Evolutionary conservation across 2,888 invertebrate genomes (phyloP), one percentile per base, ranked within the genome.

Genomic region (Clunio marinus): DNA sequence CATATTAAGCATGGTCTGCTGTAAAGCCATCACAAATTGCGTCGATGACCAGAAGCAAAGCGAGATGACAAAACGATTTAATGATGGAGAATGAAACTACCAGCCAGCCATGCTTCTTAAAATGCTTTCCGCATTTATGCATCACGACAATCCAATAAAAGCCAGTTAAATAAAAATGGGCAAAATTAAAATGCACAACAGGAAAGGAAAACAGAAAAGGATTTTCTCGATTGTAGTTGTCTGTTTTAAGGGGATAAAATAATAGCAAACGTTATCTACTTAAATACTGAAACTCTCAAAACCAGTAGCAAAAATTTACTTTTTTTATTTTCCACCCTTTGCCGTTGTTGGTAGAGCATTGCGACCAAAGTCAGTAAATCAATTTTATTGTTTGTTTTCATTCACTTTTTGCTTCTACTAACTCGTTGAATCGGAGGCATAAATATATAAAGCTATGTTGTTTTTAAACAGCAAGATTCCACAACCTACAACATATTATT

Each of bases 341-440:
- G 57, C 13, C 4, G 25, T 55, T 22, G 17, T 55, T 55, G 32
- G 4, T 32, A 4, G 3, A 17, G 55, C 51, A 22, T 8, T 5
- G 57, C 32, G 10, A 20, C 46, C 28, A 63, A 46, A 45, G 66
- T 55, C 66, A 66, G 66, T 66, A 66, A 66, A 66, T 66, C 66
- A 66, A 66, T 66, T 66, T 66, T 66, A 66, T 66, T 66, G 66
- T 66, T 66, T 66, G 51, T 45, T 10, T 59, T 59, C 32, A 32
- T 7, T 15, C 17, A 10, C 24, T 1, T 59, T 28, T n/a, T n/a
- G 27, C 28, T 32, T 1, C 13, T 35, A 1, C 28, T 35, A 15
- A 45, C 35, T 13, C 35, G 35, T 32, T 32, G 35, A 32, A 32
- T 32, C 35, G 13, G 35, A 32, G 35, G 7, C n/a, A n/a, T n/a